Base-by-base conservation (phyloP, 37 sponge, comb jelly and placozoan species). In the Beroe ovata region DNA sequence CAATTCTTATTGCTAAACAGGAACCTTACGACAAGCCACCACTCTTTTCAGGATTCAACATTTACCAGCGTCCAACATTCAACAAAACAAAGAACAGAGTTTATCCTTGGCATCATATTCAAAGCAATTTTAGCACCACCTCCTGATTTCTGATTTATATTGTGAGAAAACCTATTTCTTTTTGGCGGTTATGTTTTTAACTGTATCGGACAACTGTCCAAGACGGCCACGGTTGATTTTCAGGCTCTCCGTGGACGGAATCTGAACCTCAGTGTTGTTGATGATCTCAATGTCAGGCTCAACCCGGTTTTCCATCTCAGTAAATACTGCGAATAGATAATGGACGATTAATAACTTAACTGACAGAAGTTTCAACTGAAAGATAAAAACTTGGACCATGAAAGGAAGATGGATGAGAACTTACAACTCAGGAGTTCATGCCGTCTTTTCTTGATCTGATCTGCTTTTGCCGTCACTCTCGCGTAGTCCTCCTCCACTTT, bases 241-340 rank as follows among this genome's bases (percentile, higher is more conserved):
- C 18, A 66, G 69, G 16, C 35, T 66, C 69, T 66, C 69, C 2
- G 69, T 66, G 36, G 69, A 66, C 6, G 69, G 69, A 6, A 37
- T 66, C 16, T 25, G 16, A 18, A 66, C 69, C 2, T 34, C 4
- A 8, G 35, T 26, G 16, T 66, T 34, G 69, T 66, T 37, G 2
- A 66, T 66, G 33, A 66, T 66, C 36, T 66, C 69, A 14, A 37
- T 11, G 35, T 66, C 69, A 29, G 69, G 36, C 16, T 66, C 35
- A 4, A 37, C 4, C 35, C 16, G 8, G 3, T 2, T 30, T 32
- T 66, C 32, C 36, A 34, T 30, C 6, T 66, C 30, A 11, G 30
- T 8, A 30, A 34, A 66, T 11, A 66, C 69, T 66, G 69, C 6
- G 54, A 47, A 6, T 6, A 47, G 54, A 47, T 16, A 11, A n/a